These are phyloP conservation scores for Andrena hattorfiana DNA, from an alignment of 2,888 invertebrate species.

Conservation along the genomic window DNA sequence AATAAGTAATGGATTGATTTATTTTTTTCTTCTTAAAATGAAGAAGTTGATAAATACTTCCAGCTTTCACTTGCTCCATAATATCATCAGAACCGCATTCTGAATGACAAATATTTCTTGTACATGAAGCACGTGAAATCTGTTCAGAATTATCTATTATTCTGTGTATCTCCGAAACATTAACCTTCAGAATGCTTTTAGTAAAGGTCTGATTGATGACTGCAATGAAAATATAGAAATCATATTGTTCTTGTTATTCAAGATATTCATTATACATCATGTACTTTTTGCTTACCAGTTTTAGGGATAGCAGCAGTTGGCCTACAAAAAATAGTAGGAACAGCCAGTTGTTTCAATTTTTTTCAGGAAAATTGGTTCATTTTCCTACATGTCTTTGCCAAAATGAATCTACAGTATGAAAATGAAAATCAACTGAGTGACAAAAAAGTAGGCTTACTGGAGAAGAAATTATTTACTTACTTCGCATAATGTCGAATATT, in stretches of 20 bases:
- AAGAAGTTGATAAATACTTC: too few relatives aligned
- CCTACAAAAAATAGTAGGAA: too few relatives aligned
- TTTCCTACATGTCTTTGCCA: not conserved
- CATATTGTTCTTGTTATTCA: not conserved
- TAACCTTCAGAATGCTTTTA: not conserved
- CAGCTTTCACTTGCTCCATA: too few relatives aligned
- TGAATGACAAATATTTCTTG: too few relatives aligned
- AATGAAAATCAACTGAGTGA: not conserved
- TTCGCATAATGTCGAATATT: too few relatives aligned
- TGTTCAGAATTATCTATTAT: too few relatives aligned
- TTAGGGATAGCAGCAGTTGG: too few relatives aligned
- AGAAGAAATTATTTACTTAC: not conserved
- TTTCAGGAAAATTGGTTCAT: not conserved
- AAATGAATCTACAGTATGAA: not conserved
- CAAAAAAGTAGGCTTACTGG: not conserved
- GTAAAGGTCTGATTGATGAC: not conserved
- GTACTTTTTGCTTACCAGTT: too few relatives aligned
- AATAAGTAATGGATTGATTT: not conserved
- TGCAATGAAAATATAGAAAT: not conserved
- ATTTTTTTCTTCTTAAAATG: not conserved
- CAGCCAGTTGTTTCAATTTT: constrained; percentile 1
- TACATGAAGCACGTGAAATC: too few relatives aligned
- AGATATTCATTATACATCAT: too few relatives aligned
- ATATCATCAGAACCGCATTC: too few relatives aligned
- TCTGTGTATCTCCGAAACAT: not conserved